Evolutionary conservation across 2,888 invertebrate species (phyloP).

Genomic region (Aphelenchoides bicaudatus): DNA sequence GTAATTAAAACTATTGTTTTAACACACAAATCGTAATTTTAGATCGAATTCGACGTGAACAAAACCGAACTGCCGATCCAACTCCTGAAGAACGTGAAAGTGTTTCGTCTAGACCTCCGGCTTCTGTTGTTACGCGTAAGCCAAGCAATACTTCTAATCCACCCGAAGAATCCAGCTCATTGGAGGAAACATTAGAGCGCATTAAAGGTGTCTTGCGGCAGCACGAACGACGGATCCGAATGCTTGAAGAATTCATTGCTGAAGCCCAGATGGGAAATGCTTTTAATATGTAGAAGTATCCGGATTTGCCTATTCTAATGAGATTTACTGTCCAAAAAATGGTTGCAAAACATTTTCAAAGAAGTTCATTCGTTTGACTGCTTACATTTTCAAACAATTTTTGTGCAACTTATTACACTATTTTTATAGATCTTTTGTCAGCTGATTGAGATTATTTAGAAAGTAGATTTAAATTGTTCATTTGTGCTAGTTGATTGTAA

Average conservation of each 20-base stretch:
- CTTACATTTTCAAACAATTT: no score
- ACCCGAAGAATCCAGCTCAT: constrained; percentile 27
- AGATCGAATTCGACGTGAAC: constrained; percentile 50
- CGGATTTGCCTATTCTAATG: neutral
- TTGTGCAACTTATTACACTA: no score
- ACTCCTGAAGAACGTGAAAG: constrained; percentile 13
- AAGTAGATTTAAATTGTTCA: no score
- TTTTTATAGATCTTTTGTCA: no score
- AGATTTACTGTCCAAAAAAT: neutral
- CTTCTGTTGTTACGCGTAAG: constrained; percentile 9
- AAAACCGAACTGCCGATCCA: constrained; percentile 28
- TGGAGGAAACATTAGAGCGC: constrained; percentile 47
- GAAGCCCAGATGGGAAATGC: constrained; percentile 53
- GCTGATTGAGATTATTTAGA: no score
- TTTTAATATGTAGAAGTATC: constrained; percentile 30
- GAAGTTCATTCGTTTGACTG: no score
- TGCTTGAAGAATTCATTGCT: constrained; percentile 56
- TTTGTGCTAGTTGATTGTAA: no score
- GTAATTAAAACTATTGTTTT: no score
- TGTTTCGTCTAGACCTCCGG: no score
- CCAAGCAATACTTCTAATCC: constrained; percentile 17
- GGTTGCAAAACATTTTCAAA: no score
- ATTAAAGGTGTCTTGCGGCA: constrained; percentile 58
- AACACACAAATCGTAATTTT: no score
- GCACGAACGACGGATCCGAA: constrained; percentile 59